Conservation (phyloP, 2,888 invertebrate genomes). For the Priocnemis perturbator region DNA sequence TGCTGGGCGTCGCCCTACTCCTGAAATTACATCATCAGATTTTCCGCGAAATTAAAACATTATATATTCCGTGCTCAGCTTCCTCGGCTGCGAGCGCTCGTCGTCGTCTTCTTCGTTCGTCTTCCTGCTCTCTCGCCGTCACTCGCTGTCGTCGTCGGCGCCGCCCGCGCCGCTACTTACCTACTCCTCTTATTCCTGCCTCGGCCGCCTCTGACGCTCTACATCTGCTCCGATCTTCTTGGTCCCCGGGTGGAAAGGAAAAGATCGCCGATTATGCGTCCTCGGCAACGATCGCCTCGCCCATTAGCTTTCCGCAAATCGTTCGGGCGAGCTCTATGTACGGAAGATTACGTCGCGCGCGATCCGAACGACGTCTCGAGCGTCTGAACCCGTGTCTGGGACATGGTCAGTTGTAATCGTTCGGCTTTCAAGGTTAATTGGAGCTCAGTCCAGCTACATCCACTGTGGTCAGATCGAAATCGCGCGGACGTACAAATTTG, state of each 20-base stretch:
- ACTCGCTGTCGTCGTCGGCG: not conserved
- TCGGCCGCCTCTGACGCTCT: conserved; percentile 32
- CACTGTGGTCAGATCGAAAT: too few species aligned
- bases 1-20: conserved; percentile 61
- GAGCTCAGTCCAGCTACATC: too few species aligned
- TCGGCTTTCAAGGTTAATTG: too few species aligned
- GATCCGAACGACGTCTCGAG: too few species aligned
- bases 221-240: conserved; percentile 16
- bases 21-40: conserved; percentile 62
- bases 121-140: conserved; percentile 6
- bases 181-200: not conserved
- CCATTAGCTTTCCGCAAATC: too few species aligned
- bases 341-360: too few species aligned
- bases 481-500: too few species aligned
- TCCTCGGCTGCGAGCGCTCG: conserved; percentile 13
- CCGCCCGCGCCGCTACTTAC: too few species aligned
- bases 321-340: too few species aligned
- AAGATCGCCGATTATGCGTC: conserved; percentile 51
- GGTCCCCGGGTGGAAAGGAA: conserved; percentile 2
- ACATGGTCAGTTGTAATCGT: too few species aligned
- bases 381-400: too few species aligned
- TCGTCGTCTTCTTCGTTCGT: conserved; percentile 10
- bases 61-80: conserved; percentile 50
- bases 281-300: conserved; percentile 24
- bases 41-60: conserved; percentile 62